A percentile compares a stretch with the other conserved stretches of the same genome.
Evolutionary conservation across 1,140 invertebrate species (phyloP).

Genomic region (Aporrectodea caliginosa): DNA sequence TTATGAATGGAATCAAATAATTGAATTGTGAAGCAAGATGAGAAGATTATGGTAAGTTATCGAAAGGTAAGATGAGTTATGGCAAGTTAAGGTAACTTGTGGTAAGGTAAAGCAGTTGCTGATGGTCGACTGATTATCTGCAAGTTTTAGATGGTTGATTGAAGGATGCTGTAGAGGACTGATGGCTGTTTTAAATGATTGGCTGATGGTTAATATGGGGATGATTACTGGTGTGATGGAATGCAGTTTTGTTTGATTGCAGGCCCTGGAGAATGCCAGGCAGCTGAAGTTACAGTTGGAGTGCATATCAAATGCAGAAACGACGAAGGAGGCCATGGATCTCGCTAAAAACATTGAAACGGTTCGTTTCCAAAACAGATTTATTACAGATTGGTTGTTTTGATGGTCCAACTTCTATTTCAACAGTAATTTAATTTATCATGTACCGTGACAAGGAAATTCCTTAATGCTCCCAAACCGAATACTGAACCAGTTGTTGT

Average conservation of each 20-base stretch:
- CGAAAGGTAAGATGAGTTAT: too few relatives aligned
- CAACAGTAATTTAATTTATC: background rate
- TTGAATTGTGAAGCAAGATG: too few relatives aligned
- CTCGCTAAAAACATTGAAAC: background rate
- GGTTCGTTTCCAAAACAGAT: too few relatives aligned
- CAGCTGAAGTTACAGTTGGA: background rate
- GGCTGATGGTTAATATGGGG: background rate
- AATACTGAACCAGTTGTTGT: too few relatives aligned
- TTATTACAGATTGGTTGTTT: too few relatives aligned
- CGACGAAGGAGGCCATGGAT: background rate
- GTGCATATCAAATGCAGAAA: background rate
- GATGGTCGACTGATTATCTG: background rate
- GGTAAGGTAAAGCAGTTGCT: background rate
- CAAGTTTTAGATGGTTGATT: background rate
- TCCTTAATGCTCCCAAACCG: background rate
- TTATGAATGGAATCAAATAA: too few relatives aligned
- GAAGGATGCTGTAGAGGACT: background rate
- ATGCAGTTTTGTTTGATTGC: too few relatives aligned
- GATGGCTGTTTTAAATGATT: background rate
- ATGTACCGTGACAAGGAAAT: background rate
- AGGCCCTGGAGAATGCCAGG: background rate
- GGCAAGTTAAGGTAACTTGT: background rate
- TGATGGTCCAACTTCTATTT: too few relatives aligned
- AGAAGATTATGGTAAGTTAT: too few relatives aligned
- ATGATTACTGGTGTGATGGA: background rate